These are phyloP conservation scores for Misgurnus anguillicaudatus DNA, from an alignment of 2,113 vertebrate genomes.

Conservation along the genomic window DNA sequence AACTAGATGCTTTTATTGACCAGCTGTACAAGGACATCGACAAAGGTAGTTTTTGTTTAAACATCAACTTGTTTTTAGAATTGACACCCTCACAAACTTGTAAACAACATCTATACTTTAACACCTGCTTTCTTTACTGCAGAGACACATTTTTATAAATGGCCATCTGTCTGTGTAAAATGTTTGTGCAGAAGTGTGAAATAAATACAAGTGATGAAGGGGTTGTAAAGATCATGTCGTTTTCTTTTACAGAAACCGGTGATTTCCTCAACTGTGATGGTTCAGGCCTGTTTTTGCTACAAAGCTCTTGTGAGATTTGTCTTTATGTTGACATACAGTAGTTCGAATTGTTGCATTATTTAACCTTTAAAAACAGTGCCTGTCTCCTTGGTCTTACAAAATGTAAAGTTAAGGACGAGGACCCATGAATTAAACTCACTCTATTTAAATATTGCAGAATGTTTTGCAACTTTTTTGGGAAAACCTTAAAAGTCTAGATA, in stretches of 20 bases:
- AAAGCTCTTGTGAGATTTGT: conserved; percentile 92
- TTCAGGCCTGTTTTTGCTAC: conserved; percentile 94
- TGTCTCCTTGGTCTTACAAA: neutral
- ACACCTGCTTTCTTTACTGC: neutral
- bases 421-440: too few species aligned
- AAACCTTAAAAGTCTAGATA: too few species aligned
- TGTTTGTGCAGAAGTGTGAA: conserved; percentile 35
- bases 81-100: conserved; percentile 24
- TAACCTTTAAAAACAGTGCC: neutral
- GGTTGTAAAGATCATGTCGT: conserved; percentile 31
- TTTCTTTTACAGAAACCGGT: conserved; percentile 82
- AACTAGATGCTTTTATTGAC: conserved; percentile 92
- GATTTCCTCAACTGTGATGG: conserved; percentile 99
- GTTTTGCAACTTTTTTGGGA: too few species aligned
- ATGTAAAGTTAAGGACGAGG: too few species aligned
- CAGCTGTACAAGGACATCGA: conserved; percentile 98
- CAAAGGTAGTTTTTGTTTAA: conserved; percentile 79
- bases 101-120: too few species aligned
- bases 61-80: neutral
- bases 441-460: too few species aligned
- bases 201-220: conserved; percentile 23
- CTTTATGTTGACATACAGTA: neutral
- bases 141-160: conserved; percentile 3
- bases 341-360: conserved; percentile 10
- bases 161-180: conserved; percentile 11